A percentile compares a stretch with the other conserved stretches of the same genome.
phyloP scores from a whole-genome alignment of 2,113 vertebrate genomes.

The Agapornis roseicollis region DNA sequence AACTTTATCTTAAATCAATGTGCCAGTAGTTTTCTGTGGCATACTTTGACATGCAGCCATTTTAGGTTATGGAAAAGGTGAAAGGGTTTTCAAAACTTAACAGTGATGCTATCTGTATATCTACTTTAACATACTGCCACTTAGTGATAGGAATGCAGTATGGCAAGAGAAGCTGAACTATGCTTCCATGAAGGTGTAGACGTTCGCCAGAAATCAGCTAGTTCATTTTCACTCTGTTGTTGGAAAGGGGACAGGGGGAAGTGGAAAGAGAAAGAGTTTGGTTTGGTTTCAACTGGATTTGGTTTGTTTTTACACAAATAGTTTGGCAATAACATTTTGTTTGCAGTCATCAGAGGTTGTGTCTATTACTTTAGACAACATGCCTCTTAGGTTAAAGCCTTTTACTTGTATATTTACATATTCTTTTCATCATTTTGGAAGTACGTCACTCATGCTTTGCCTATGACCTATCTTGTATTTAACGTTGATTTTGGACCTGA shows the following conservation, averaged over 20 bases:
- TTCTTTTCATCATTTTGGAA: neutral
- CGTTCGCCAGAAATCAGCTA: neutral
- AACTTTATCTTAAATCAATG: neutral
- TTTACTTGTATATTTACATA: neutral
- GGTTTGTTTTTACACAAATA: neutral
- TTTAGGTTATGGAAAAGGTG: neutral
- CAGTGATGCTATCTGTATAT: neutral
- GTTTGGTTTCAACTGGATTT: neutral
- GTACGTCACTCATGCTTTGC: neutral
- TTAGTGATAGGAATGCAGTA: constrained; percentile 31
- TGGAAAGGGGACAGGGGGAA: neutral
- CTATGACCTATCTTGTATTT: neutral
- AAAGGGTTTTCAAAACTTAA: neutral
- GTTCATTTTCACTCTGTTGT: neutral
- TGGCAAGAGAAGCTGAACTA: neutral
- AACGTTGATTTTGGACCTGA: neutral
- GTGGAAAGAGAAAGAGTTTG: fast-evolving
- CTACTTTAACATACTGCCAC: constrained; percentile 42
- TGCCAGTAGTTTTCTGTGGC: neutral
- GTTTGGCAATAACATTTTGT: neutral
- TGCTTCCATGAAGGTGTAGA: neutral
- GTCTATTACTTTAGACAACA: fast-evolving
- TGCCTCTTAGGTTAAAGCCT: neutral
- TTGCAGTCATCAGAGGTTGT: neutral
- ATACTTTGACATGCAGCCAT: neutral